Conservation (phyloP, 1,140 invertebrate species). For the Orchesella cincta region DNA sequence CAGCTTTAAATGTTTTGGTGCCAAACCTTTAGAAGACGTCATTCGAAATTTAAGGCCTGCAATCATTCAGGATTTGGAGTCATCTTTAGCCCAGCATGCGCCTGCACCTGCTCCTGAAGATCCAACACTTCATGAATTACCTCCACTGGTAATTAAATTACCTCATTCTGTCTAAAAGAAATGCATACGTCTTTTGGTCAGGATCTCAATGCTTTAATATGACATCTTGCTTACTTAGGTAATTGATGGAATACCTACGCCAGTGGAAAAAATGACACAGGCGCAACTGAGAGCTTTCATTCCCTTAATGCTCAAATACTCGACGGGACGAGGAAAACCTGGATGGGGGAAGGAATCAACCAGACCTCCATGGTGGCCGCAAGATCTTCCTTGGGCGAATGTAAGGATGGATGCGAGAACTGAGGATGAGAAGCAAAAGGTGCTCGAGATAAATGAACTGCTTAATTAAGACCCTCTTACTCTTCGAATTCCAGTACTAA, state of each 20-base stretch:
- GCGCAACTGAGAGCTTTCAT: conserved; percentile 95
- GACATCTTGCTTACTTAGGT: no score
- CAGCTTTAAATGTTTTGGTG: conserved; percentile 94
- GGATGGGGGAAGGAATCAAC: conserved; percentile 96
- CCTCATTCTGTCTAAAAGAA: no score
- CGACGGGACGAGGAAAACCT: conserved; percentile 91
- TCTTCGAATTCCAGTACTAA: conserved; percentile 3
- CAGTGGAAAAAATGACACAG: conserved; percentile 98
- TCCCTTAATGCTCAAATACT: conserved; percentile 96
- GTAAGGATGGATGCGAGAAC: conserved; percentile 94
- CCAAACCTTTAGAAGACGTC: conserved; percentile 93
- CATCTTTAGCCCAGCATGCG: conserved; percentile 87
- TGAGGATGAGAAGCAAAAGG: conserved; percentile 96
- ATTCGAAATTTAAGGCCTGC: conserved; percentile 82
- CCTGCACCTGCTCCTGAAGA: conserved; percentile 89
- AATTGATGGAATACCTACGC: conserved; percentile 96
- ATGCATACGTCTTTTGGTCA: no score
- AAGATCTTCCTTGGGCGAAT: conserved; percentile 93
- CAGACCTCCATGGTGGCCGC: conserved; percentile 95
- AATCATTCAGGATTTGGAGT: conserved; percentile 93
- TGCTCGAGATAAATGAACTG: conserved; percentile 55
- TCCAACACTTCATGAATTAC: conserved; percentile 89
- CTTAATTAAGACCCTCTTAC: conserved; percentile 21
- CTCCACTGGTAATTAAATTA: conserved; percentile 80
- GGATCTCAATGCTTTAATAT: no score